Percentiles rank a stretch among this genome's conserved stretches.
phyloP scores from a whole-genome alignment of 1,140 invertebrate species.

The Caenorhabditis remanei region DNA sequence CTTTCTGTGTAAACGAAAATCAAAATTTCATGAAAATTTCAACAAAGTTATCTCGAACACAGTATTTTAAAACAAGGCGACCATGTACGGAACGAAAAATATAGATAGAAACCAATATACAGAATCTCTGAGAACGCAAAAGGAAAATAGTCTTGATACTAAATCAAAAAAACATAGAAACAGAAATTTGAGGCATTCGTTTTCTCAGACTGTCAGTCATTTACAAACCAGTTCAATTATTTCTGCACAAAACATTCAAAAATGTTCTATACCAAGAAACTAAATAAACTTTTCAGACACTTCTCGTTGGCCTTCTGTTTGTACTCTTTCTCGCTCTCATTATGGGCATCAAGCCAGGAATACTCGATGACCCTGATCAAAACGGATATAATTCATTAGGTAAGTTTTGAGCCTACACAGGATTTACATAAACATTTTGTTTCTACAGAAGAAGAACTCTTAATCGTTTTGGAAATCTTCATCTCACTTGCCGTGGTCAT shows the following conservation, averaged over 20 bases:
- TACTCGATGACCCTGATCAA: slow-evolving; percentile 58
- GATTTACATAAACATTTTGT: neutral
- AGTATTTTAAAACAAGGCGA: no score
- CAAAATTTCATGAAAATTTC: no score
- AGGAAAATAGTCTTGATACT: no score
- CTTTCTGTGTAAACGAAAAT: no score
- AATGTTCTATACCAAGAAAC: neutral
- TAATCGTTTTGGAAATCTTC: slow-evolving; percentile 61
- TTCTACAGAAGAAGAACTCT: slow-evolving; percentile 60
- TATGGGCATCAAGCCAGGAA: slow-evolving; percentile 58
- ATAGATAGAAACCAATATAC: no score
- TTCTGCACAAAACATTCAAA: neutral
- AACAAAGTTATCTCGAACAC: no score
- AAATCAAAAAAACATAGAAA: no score
- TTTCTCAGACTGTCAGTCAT: no score
- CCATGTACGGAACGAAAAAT: no score
- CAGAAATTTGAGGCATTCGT: no score
- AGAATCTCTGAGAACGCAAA: no score
- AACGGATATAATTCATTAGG: slow-evolving; percentile 60
- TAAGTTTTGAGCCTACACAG: neutral
- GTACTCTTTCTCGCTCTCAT: slow-evolving; percentile 60
- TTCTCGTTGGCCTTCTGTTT: slow-evolving; percentile 57
- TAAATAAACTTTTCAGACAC: slow-evolving; percentile 34
- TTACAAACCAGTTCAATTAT: no score
- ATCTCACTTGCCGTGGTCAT: slow-evolving; percentile 52